These are phyloP conservation scores for Euschistus heros DNA, from an alignment of 1,140 invertebrate genomes.

Conservation along the genomic window DNA sequence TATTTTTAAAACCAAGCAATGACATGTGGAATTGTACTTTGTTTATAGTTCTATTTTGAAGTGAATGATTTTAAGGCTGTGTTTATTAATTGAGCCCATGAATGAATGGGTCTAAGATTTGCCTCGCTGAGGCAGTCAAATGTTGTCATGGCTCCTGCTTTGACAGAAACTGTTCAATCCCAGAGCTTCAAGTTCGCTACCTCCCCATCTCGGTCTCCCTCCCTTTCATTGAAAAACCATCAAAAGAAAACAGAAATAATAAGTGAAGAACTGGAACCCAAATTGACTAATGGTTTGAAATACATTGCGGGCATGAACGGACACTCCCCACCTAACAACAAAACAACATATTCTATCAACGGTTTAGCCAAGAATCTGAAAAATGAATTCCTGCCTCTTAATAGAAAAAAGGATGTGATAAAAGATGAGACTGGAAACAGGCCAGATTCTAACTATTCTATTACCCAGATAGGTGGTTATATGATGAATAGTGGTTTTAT, in stretches of 20 bases:
- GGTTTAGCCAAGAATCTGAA: conserved; percentile 24
- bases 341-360: conserved; percentile 32
- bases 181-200: conserved; percentile 40
- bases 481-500: conserved; percentile 48
- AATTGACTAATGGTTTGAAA: conserved; percentile 5
- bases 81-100: conserved; percentile 25
- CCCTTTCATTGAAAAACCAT: conserved; percentile 17
- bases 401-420: conserved; percentile 32
- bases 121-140: conserved; percentile 41
- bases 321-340: conserved; percentile 28
- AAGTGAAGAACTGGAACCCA: conserved; percentile 18
- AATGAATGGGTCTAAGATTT: conserved; percentile 33
- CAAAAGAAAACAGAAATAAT: conserved; percentile 18
- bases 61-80: too few species aligned
- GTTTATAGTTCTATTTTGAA: too few species aligned
- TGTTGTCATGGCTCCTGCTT: conserved; percentile 61
- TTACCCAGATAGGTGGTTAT: conserved; percentile 31
- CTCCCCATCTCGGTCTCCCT: conserved; percentile 17
- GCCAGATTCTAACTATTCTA: conserved; percentile 9
- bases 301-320: conserved; percentile 26
- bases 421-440: background rate
- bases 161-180: conserved; percentile 52
- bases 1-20: too few species aligned
- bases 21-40: too few species aligned
- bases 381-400: conserved; percentile 38